Base-by-base conservation (phyloP, 2,797 vertebrate genomes). In the Platalea minor region DNA sequence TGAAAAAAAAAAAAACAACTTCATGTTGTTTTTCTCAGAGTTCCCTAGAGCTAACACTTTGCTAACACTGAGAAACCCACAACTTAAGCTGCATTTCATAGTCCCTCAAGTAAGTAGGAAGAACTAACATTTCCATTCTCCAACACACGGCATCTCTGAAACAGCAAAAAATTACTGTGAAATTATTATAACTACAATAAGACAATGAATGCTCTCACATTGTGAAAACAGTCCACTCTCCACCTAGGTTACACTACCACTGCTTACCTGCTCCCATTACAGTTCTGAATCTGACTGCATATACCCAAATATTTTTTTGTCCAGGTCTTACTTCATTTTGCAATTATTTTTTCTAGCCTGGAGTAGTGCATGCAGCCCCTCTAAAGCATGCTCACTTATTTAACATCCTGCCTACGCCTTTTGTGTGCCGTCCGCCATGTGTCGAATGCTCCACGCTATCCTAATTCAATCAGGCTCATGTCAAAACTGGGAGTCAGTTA, bases 1-100 rank as follows among this genome's bases (percentile, higher is more conserved):
- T 60, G 77, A 24, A 91, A 89, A 95, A 93, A 35, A 65, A 61
- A 53, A 61, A 53, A 15, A 29, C 0, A 69, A 45, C 56, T 94
- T 83, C 56, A 54, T 64, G 89, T 86, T 94, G 85, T 93, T 93
- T 88, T 96, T 92, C 90, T 94, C 50, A 39, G 88, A 93, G 80
- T 68, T 93, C 91, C 94, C 90, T 64, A 87, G 85, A 94, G 86
- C 84, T 85, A 93, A 85, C 67, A 48, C 89, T 83, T 54, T 33
- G 63, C 76, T 88, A 91, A 73, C 83, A 61, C 88, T 21, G 67
- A 93, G 85, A 95, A 93, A 93, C 63, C 48, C 74, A 88, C 83
- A 90, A 84, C 59, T 76, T 69, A 73, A 19, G 51, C 70, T 91
- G 83, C 56, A 70, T 89, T 93, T 93, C 83, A 82, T 77, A 93